Percentiles rank a stretch among this genome's conserved stretches.
Evolutionary conservation across 2,797 vertebrate species (phyloP).

Genomic region (Sarcophilus harrisii): DNA sequence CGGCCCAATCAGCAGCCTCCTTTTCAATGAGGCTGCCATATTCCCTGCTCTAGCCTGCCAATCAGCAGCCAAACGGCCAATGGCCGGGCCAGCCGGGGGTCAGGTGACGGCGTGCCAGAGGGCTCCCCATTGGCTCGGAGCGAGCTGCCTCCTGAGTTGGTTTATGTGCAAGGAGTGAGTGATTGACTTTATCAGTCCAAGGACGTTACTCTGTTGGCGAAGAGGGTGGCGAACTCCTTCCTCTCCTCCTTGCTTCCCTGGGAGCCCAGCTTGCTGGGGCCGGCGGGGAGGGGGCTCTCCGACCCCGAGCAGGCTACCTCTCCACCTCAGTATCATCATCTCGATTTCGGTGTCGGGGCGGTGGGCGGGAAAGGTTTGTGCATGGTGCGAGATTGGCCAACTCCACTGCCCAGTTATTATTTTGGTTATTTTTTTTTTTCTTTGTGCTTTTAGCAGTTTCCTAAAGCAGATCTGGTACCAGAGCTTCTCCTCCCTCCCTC

Average conservation of each 20-base stretch:
- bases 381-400: slow-evolving; percentile 67
- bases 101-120: slow-evolving; percentile 89
- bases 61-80: slow-evolving; percentile 91
- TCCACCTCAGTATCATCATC: background rate
- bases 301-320: background rate
- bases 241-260: slow-evolving; percentile 38
- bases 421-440: slow-evolving; percentile 79
- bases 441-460: slow-evolving; percentile 75
- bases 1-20: slow-evolving; percentile 90
- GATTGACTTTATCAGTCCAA: slow-evolving; percentile 98
- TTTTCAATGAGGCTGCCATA: slow-evolving; percentile 90
- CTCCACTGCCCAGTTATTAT: slow-evolving; percentile 74
- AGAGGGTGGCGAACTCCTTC: slow-evolving; percentile 81
- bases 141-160: slow-evolving; percentile 93
- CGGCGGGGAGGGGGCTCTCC: background rate
- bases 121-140: slow-evolving; percentile 89
- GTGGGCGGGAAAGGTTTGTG: slow-evolving; percentile 60
- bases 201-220: slow-evolving; percentile 95
- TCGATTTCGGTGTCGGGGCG: slow-evolving; percentile 67
- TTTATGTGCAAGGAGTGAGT: slow-evolving; percentile 96
- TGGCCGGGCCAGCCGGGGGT: slow-evolving; percentile 85
- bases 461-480: slow-evolving; percentile 73
- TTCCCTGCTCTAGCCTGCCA: slow-evolving; percentile 91
- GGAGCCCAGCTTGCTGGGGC: slow-evolving; percentile 43
- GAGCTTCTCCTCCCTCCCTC: slow-evolving; percentile 66